Evolutionary conservation across 2,113 vertebrate genomes (phyloP), one percentile per base, ranked within the genome.

Genomic region (Echinops telfairi): DNA sequence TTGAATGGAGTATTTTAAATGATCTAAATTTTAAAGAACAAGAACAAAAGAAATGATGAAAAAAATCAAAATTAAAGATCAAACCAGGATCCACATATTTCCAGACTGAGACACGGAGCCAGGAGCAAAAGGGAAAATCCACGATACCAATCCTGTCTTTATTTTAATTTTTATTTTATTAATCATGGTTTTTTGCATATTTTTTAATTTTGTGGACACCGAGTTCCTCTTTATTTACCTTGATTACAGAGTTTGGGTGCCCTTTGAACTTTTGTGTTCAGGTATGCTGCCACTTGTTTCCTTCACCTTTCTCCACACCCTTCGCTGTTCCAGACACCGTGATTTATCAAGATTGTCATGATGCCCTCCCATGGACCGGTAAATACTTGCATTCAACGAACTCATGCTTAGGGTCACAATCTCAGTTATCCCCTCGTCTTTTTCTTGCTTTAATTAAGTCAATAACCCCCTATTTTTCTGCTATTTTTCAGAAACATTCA

Each of bases 101-200:
- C 83, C 29, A n/a, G 27, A 25, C 27, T 6, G 43, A 90, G 20
- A 4, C 57, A 62, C 29, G 47, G 78, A 87, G 78, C 25, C 76
- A 33, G 36, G 85, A 27, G 68, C 29, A 60, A 89, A 71, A 29
- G 17, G 20, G 38, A 84, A 64, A 89, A 43, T 62, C 20, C 53
- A 38, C 80, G 33, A 88, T 57, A 82, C 22, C 83, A 38, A 78
- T 75, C n/a, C 29, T 33, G 22, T 73, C 38, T 86, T n/a, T 58
- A 23, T 62, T 58, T 93, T 66, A 86, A 91, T 68, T 64, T 14
- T 16, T 81, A 36, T 68, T 90, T 92, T 79, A 1, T 70, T 76
- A 91, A 95, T 91, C 47, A 29, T 14, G 19, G 40, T 3, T 58
- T 80, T 88, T 60, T 83, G 22, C 81, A 58, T 57, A 76, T 53